Evolutionary conservation across 2,797 vertebrate species (phyloP).

Genomic region (Amniataba percoides): DNA sequence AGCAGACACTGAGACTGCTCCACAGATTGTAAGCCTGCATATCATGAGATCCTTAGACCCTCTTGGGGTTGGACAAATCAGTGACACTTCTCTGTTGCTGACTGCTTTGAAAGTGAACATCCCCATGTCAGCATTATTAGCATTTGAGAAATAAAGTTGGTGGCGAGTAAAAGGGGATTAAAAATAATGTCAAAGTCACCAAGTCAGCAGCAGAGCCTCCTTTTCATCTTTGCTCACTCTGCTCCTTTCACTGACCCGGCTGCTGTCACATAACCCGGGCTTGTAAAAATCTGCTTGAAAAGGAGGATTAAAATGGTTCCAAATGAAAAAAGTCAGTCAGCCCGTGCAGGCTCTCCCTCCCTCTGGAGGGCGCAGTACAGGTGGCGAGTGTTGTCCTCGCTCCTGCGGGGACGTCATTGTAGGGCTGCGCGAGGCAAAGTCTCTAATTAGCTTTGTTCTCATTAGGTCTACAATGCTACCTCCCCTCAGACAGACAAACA

Average conservation of each 20-base stretch:
- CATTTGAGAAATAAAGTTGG: constrained; percentile 17
- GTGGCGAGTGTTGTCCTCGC: constrained; percentile 61
- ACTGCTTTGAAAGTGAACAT: constrained; percentile 26
- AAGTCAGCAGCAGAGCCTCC: constrained; percentile 34
- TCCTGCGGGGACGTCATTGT: constrained; percentile 58
- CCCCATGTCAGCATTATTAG: constrained; percentile 12
- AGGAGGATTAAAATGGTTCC: constrained; percentile 19
- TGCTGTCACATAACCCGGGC: background rate
- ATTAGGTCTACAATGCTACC: constrained; percentile 73
- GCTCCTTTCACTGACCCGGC: constrained; percentile 41
- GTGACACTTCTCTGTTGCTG: constrained; percentile 8
- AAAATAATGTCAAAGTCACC: constrained; percentile 32
- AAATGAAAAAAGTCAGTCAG: constrained; percentile 34
- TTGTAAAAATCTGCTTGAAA: constrained; percentile 41
- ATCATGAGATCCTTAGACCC: constrained; percentile 26
- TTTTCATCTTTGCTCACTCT: constrained; percentile 37
- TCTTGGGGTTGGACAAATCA: constrained; percentile 8
- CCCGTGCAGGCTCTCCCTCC: background rate
- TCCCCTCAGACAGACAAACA: constrained; percentile 63
- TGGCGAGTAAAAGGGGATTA: constrained; percentile 22
- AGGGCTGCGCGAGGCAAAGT: constrained; percentile 61
- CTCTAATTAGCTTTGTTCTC: constrained; percentile 82
- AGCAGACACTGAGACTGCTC: constrained; percentile 16
- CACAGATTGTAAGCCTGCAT: constrained; percentile 10
- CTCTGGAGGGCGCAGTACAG: constrained; percentile 48